Evolutionary conservation across 2,888 invertebrate genomes (phyloP), one percentile per base, ranked within the genome.

Genomic region (Tupiocoris notatus): DNA sequence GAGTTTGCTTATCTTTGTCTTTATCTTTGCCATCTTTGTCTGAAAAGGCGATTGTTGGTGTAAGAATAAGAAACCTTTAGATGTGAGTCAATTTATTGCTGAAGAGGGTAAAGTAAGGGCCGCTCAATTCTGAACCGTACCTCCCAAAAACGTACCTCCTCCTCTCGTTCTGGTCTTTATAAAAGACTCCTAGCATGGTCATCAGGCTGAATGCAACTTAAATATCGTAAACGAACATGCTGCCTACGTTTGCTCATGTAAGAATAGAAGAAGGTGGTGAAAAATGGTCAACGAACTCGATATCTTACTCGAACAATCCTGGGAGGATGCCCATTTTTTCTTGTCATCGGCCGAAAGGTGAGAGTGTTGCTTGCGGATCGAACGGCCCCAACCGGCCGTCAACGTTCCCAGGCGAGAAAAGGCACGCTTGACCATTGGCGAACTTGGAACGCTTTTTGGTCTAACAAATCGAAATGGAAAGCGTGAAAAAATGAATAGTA

Each of bases 401-500:
- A 95, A 91, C 65, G 93, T 95, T 17, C 95, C 94, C 77, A 95
- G 86, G 18, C 95, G 88, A n/a, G 94, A 94, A 84, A 95, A 94
- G 0, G 95, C 95, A 23, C 95, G 88, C 84, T 94, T 94, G 79
- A 95, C 94, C 94, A 95, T 95, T 25, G 95, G 95, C 61, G 95
- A 95, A 81, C 94, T 94, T 24, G 95, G 95, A 77, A 95, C 95
- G 84, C 95, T 95, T 86, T 95, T 95, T 80, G 95, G 95, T 83
- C 93, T 91, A n/a, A n/a, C n/a, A n/a, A n/a, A n/a, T n/a, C n/a
- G n/a, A n/a, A n/a, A n/a, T n/a, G n/a, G n/a, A n/a, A n/a, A 7
- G 54, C 9, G 12, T 54, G 9, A 54, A 54, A 54, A 6, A 65
- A 65, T 59, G 22, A 17, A 67, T 57, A 67, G 9, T 56, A 59